Conservation (phyloP, 1,140 invertebrate genomes). For the Brachystomella parvula region DNA sequence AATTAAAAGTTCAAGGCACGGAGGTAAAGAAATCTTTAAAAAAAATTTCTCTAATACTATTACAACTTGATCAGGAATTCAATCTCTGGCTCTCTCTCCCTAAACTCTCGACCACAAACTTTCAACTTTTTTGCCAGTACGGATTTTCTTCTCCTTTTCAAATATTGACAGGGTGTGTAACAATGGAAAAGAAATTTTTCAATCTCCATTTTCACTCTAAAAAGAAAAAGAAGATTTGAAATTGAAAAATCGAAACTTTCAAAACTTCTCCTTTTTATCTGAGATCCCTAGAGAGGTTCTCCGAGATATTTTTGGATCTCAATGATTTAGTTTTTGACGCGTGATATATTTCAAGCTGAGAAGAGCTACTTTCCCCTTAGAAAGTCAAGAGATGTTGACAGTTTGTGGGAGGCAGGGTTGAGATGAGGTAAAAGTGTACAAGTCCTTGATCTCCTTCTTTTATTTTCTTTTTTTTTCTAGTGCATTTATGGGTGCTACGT, state of each 20-base stretch:
- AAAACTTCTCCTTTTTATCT: no score
- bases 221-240: background rate
- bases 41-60: background rate
- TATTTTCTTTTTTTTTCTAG: constrained; percentile 46
- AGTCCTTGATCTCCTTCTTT: background rate
- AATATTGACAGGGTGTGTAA: constrained; percentile 8
- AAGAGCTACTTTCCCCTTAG: no score
- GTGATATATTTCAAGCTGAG: no score
- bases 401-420: no score
- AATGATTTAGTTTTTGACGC: no score
- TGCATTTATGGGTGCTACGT: constrained; percentile 98
- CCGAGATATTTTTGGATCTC: no score
- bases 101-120: no score
- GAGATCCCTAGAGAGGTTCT: no score
- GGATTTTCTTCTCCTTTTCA: no score
- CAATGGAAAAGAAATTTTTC: constrained; percentile 2
- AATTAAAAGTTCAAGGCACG: constrained; percentile 92
- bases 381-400: no score
- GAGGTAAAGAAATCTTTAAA: constrained; percentile 54
- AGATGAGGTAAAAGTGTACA: no score
- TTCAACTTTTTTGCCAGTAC: background rate
- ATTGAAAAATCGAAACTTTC: constrained; percentile 8
- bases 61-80: background rate
- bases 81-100: no score
- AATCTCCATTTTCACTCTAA: background rate